phyloP scores from a whole-genome alignment of 2,888 invertebrate genomes.

The Mesorhabditis sp. region DNA sequence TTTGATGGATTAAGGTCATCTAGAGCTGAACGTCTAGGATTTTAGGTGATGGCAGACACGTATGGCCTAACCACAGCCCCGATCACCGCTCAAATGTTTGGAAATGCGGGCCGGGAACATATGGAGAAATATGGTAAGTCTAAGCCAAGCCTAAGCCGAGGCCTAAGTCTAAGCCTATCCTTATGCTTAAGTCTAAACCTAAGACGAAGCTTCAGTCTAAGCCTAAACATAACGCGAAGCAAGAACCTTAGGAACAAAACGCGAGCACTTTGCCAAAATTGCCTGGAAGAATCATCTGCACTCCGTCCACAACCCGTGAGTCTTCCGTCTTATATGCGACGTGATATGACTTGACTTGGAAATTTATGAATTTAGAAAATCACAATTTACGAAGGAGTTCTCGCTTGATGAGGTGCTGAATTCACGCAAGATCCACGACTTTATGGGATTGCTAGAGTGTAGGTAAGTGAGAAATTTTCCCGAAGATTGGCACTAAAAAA shows the following conservation, averaged over 20 bases:
- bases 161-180: too few species aligned
- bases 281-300: conserved; percentile 96
- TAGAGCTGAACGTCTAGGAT: not conserved
- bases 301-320: conserved; percentile 87
- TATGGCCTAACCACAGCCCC: conserved; percentile 79
- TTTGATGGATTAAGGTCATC: not conserved
- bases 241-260: conserved; percentile 70
- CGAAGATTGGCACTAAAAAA: not conserved
- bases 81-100: conserved; percentile 89
- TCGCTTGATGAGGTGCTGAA: conserved; percentile 82
- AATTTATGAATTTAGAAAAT: conserved; percentile 66
- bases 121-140: conserved; percentile 80
- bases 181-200: too few species aligned
- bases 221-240: too few species aligned
- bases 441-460: conserved; percentile 91
- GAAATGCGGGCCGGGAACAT: conserved; percentile 90
- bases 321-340: conserved; percentile 26
- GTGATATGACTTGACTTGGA: not conserved
- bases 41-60: conserved; percentile 75
- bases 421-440: conserved; percentile 82
- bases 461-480: conserved; percentile 63
- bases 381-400: conserved; percentile 89
- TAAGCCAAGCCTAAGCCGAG: too few species aligned
- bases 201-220: too few species aligned
- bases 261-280: conserved; percentile 91